Evolutionary conservation across 1,140 invertebrate genomes (phyloP).

Genomic region (Littorina saxatilis): DNA sequence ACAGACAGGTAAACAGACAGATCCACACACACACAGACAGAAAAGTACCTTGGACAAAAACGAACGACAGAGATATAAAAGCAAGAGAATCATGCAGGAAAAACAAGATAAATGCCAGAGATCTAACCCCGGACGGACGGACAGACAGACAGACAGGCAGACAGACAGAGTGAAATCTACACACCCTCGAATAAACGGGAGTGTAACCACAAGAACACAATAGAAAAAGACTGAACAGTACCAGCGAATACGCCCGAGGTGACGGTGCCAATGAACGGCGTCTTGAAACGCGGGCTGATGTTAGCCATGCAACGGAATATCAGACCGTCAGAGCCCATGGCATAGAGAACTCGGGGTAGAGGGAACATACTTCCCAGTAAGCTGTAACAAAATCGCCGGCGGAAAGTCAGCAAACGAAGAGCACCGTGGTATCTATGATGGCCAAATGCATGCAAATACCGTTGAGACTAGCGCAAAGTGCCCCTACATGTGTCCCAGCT

Average conservation of each 20-base stretch:
- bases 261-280: constrained; percentile 88
- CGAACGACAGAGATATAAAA: background rate
- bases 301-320: constrained; percentile 85
- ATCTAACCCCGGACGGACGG: too few relatives aligned
- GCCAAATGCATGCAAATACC: too few relatives aligned
- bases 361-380: constrained; percentile 93
- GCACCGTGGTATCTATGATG: background rate
- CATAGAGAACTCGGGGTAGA: constrained; percentile 89
- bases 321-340: constrained; percentile 92
- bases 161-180: too few relatives aligned
- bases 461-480: too few relatives aligned
- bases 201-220: too few relatives aligned
- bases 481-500: too few relatives aligned
- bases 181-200: too few relatives aligned
- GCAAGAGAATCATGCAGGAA: too few relatives aligned
- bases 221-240: constrained; percentile 58
- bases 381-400: constrained; percentile 79
- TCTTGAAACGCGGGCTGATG: constrained; percentile 85
- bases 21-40: background rate
- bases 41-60: background rate
- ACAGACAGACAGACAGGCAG: background rate
- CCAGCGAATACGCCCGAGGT: constrained; percentile 87
- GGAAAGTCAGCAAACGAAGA: too few relatives aligned
- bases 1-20: background rate
- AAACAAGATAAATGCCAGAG: too few relatives aligned